Percentiles rank a stretch among this genome's conserved stretches.
These are phyloP conservation scores for Abramis brama DNA, from an alignment of 2,113 vertebrate genomes.

Conservation along the genomic window DNA sequence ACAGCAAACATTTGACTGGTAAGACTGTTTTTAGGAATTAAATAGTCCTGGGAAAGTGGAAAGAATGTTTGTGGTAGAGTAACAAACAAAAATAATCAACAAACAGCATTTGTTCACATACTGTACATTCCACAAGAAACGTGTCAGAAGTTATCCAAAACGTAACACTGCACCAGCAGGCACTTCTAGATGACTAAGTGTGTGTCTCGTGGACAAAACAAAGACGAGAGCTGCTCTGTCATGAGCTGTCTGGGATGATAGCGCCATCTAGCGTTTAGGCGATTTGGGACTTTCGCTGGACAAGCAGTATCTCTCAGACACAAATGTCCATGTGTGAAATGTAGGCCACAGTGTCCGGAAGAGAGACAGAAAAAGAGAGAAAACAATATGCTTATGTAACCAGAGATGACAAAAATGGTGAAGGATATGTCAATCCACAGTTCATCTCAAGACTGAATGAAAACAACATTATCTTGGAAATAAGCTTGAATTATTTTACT, in stretches of 20 bases:
- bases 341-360: slow-evolving; percentile 54
- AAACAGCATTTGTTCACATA: slow-evolving; percentile 15
- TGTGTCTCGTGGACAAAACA: neutral
- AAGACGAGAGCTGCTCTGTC: neutral
- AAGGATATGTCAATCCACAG: neutral
- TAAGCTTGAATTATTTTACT: neutral
- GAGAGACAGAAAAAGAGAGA: slow-evolving; percentile 9
- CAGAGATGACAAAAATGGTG: neutral
- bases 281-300: neutral
- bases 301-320: neutral
- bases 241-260: slow-evolving; percentile 32
- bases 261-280: slow-evolving; percentile 57
- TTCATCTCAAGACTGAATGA: neutral
- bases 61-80: neutral
- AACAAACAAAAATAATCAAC: neutral
- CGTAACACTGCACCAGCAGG: neutral
- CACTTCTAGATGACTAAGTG: slow-evolving; percentile 14
- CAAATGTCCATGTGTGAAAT: slow-evolving; percentile 26
- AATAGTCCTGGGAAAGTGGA: neutral
- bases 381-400: slow-evolving; percentile 22
- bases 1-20: neutral
- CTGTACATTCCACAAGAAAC: neutral
- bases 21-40: neutral
- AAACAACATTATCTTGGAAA: slow-evolving; percentile 2
- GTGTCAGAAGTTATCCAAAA: neutral